Conservation (phyloP, 2,113 vertebrate genomes). For the Isichthys henryi region DNA sequence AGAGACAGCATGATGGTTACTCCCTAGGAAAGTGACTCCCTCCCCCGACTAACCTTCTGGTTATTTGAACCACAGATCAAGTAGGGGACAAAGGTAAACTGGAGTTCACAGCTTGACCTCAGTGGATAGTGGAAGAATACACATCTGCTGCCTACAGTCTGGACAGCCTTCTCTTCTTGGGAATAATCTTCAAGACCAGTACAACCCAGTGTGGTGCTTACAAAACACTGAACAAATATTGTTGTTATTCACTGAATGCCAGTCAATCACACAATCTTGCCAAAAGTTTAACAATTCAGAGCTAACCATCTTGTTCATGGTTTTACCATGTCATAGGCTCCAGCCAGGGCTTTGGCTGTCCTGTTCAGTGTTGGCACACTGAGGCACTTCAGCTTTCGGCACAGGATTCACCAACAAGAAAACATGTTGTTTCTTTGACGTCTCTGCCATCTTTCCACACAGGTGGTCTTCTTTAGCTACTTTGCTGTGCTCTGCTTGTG, state of each 20-base stretch:
- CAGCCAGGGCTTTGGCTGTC: not conserved
- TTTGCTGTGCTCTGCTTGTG: constrained; percentile 23
- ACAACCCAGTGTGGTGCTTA: not conserved
- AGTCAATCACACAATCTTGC: not conserved
- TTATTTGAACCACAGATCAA: not conserved
- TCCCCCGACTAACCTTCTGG: not conserved
- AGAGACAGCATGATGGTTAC: not conserved
- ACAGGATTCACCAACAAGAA: not conserved
- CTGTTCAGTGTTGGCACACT: not conserved
- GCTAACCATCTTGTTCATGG: not conserved
- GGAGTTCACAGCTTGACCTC: not conserved
- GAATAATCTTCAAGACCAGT: not conserved
- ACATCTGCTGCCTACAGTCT: not conserved
- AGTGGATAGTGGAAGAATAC: not conserved
- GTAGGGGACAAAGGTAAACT: not conserved
- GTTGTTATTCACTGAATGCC: not conserved
- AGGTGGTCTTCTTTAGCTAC: constrained; percentile 5
- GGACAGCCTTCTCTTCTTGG: not conserved
- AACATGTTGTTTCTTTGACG: not conserved
- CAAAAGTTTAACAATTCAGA: not conserved
- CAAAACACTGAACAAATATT: not conserved
- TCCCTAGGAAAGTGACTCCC: not conserved
- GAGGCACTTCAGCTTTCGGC: not conserved
- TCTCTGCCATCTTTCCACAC: not conserved
- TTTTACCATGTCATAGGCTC: not conserved